Base-by-base conservation (phyloP, 2,113 vertebrate species). In the Muntiacus reevesi region DNA sequence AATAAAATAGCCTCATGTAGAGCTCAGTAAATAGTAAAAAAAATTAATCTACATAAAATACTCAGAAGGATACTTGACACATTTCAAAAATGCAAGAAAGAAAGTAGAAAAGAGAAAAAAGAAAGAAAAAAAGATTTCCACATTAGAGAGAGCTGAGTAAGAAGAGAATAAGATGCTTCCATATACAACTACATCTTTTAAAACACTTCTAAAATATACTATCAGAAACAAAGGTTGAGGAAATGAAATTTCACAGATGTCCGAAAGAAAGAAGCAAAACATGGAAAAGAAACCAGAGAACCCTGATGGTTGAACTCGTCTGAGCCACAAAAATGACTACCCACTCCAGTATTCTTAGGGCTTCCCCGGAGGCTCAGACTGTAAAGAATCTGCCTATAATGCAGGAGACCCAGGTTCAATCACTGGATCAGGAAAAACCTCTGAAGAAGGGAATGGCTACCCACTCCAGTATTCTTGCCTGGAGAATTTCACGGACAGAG, bases 181-280 rank as follows among this genome's bases (percentile, higher is more conserved):
- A 71, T 9, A 7, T 19, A 71, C 10, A 87, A 43, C 28, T 28
- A 23, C 7, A 79, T 30, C 45, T 91, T 89, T 93, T 45, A 64
- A 92, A 89, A 94, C 54, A 43, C 25, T 64, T 83, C 43, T 21
- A 93, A 83, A 57, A 89, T 62, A 74, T n/a, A 96, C 33, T n/a
- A 45, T 27, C 33, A 83, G 79, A 89, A 92, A 33, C 50, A 89
- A 86, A 91, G 43, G 14, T 60, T 50, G 23, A 91, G 36, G 28
- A 55, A 33, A 13, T 11, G 3, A 9, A 1, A 21, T 71, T 88
- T 92, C 57, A 81, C n/a, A 91, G 45, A 62, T 36, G 47, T 74
- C 36, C 45, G 57, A 71, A 93, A 79, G 25, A 93, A 91, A 88
- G 55, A 94, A 27, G 27, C 54, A 94, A 87, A 89, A 43, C 4